phyloP scores from a whole-genome alignment of 2,113 vertebrate species.

The Cichladusa arquata region DNA sequence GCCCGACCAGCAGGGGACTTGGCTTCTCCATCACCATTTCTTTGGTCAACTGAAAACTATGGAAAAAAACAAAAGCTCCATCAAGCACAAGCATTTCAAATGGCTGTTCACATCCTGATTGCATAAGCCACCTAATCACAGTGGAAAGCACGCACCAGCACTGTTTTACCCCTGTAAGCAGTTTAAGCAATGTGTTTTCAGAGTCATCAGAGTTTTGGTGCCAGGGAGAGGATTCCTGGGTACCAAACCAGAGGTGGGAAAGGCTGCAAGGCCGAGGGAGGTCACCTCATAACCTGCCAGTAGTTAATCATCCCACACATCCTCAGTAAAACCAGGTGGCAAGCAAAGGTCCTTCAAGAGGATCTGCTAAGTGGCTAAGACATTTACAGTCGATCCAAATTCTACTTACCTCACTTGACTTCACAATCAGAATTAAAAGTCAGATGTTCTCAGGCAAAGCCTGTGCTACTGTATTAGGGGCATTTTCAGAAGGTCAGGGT shows the following conservation, averaged over 20 bases:
- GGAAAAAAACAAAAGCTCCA: neutral
- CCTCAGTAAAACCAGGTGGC: neutral
- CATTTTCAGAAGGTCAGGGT: conserved; percentile 42
- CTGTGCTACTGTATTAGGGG: conserved; percentile 40
- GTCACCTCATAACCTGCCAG: neutral
- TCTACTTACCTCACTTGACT: conserved; percentile 51
- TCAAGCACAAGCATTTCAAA: neutral
- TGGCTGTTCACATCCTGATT: neutral
- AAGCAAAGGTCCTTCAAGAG: conserved; percentile 16
- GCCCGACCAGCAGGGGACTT: conserved; percentile 99
- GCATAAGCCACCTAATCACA: neutral
- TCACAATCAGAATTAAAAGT: conserved; percentile 58
- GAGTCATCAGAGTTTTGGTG: neutral
- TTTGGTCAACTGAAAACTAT: conserved; percentile 91
- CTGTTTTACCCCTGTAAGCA: neutral
- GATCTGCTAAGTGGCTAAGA: conserved; percentile 50
- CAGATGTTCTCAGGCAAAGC: conserved; percentile 50
- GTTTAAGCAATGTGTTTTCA: neutral
- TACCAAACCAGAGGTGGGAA: neutral
- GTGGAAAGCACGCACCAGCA: neutral
- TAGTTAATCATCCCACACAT: neutral
- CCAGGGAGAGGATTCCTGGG: neutral
- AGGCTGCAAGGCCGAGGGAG: neutral
- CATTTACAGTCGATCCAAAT: conserved; percentile 20
- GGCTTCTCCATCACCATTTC: conserved; percentile 99